A percentile compares a stretch with the other conserved stretches of the same genome.
These are phyloP conservation scores for Lasioglossum figueresi DNA, from an alignment of 2,888 invertebrate genomes.

Conservation along the genomic window DNA sequence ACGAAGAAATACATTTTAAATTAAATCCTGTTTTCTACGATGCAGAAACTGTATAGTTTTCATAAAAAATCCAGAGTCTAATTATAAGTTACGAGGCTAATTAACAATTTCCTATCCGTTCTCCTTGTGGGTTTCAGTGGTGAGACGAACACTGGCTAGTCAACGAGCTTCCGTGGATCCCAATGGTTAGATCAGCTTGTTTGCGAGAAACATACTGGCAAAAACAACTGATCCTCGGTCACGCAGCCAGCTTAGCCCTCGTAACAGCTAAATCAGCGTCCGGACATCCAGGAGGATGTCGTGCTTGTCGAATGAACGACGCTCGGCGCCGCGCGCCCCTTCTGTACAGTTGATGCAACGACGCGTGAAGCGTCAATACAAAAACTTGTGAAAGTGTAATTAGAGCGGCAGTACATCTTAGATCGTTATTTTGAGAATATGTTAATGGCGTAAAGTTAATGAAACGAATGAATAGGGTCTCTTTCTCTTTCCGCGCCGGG, in stretches of 20 bases:
- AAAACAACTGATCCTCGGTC: too few species aligned
- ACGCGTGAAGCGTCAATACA: slow-evolving; percentile 50
- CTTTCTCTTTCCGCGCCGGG: slow-evolving; percentile 44
- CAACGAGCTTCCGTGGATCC: not conserved
- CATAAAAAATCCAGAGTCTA: not conserved
- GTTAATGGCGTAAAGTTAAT: slow-evolving; percentile 69
- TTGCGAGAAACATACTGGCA: not conserved
- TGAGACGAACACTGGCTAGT: not conserved
- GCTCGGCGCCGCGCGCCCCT: slow-evolving; percentile 11
- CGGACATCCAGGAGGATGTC: slow-evolving; percentile 12
- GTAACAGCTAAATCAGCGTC: slow-evolving; percentile 30
- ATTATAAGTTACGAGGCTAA: not conserved
- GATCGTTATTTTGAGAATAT: slow-evolving; percentile 67
- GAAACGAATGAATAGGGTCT: slow-evolving; percentile 66
- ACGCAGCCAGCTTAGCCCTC: slow-evolving; percentile 23
- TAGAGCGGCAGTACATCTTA: slow-evolving; percentile 68
- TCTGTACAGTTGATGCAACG: slow-evolving; percentile 40
- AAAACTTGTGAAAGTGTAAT: slow-evolving; percentile 67
- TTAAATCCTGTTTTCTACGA: not conserved
- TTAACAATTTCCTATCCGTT: too few species aligned
- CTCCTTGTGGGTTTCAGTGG: too few species aligned
- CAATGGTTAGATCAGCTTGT: not conserved
- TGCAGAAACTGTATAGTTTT: not conserved
- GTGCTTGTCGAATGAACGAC: slow-evolving; percentile 6
- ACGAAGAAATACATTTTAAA: not conserved